Evolutionary conservation across 1,140 invertebrate species (phyloP).

Genomic region (Augochlora pura): DNA sequence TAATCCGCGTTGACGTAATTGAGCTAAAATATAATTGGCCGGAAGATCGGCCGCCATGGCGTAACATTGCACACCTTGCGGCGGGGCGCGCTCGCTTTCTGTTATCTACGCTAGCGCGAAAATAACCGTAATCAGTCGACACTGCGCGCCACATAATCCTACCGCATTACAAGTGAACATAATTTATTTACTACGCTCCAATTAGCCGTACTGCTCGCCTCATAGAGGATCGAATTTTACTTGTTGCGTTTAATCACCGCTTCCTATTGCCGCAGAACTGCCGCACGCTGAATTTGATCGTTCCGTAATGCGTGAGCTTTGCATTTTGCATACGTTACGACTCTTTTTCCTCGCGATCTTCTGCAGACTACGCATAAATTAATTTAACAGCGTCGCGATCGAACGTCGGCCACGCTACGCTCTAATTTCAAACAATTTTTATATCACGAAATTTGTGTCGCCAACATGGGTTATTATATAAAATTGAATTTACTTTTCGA

Average conservation of each 20-base stretch:
- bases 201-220: conserved; percentile 50
- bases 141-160: conserved; percentile 41
- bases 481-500: too few species aligned
- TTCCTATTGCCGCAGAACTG: conserved; percentile 43
- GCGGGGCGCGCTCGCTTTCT: conserved; percentile 29
- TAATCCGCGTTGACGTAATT: conserved; percentile 29
- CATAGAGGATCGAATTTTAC: conserved; percentile 57
- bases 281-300: conserved; percentile 21
- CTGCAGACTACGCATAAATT: too few species aligned
- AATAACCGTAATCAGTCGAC: conserved; percentile 58
- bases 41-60: conserved; percentile 32
- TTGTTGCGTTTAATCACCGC: conserved; percentile 58
- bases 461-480: too few species aligned
- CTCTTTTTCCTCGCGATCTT: too few species aligned
- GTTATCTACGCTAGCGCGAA: conserved; percentile 45
- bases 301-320: not conserved
- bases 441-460: too few species aligned
- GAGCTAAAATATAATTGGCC: conserved; percentile 46
- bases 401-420: too few species aligned
- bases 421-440: too few species aligned
- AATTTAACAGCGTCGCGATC: too few species aligned
- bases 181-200: conserved; percentile 58
- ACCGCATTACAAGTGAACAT: conserved; percentile 55
- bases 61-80: conserved; percentile 32
- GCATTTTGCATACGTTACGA: too few species aligned